Base-by-base conservation (phyloP, 1,140 invertebrate genomes). In the Leptinotarsa defecta region DNA sequence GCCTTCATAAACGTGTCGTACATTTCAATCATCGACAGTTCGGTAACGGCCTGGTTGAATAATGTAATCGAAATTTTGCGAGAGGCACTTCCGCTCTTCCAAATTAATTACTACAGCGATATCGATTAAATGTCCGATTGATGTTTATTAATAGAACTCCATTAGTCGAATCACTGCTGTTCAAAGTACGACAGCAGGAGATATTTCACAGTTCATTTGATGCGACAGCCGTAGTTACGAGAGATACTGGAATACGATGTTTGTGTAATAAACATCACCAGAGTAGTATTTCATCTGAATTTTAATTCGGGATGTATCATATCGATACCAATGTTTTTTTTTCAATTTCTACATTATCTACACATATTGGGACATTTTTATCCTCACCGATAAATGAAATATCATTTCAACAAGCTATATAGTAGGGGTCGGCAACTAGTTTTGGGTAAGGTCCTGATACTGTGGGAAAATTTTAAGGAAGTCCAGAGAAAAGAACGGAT, bases 71-170 rank as follows among this genome's bases (percentile, higher is more conserved):
- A 68, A 68, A 68, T 22, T 68, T 68, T 27, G 27, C 65, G 43
- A 68, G 65, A 11, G 8, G 5, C 15, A 68, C 65, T 68, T 68
- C 65, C 27, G 17, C 52, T 68, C 19, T 24, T 2, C 65, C 22
- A 15, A 68, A 17, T 68, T 43, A 68, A 68, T 68, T 68, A 68
- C 43, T 19, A 43, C 65, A 43, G 22, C 65, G 24, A 68, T 27
- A 68, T 68, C 43, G 65, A 68, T 68, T 43, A 24, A 4, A n/a
- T 24, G 20, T 17, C 65, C 43, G 65, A 34, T 24, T 24, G 65
- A 68, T 68, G 65, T 68, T 68, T 68, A 68, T 68, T 68, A 68
- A 68, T 68, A 68, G 65, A 68, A 43, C 65, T 43, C 65, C 43
- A 43, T 17, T 24, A 68, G 27, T 34, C 65, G 65, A 43, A 68